Evolutionary conservation across 2,113 vertebrate genomes (phyloP), one percentile per base, ranked within the genome.

Genomic region (Bufo bufo): DNA sequence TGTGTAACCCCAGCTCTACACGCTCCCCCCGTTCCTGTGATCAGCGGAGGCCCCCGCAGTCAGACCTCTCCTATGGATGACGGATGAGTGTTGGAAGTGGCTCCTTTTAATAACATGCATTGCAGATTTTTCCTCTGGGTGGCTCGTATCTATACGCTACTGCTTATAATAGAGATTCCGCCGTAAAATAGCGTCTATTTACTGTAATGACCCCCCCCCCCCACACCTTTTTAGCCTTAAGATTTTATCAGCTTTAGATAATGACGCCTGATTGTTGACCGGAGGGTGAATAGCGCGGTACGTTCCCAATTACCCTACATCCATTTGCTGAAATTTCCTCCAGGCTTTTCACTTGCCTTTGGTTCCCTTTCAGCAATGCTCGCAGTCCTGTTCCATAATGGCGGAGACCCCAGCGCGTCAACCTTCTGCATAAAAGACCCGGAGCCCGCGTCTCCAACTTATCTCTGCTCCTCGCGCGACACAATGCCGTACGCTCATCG

Each of bases 381-480:
- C 58, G 3, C 14, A 8, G 49, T 20, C 16, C 2, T 65, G 19
- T 20, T 69, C 13, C 23, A 71, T 54, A 52, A 79, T 86, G 66
- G 43, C 4, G 14, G 49, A 13, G 50, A 14, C 6, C 77, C 61
- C 16, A 14, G 9, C 10, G 23, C 17, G 49, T 87, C 81, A 81
- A 87, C 85, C 49, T 69, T 69, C 66, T 87, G 49, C 65, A 8
- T 54, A 54, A n/a, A n/a, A n/a, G 59, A 69, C 6, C 69, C 52
- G 74, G 8, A 56, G 33, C 71, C 69, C 33, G 6, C 45, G n/a
- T 14, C 65, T 61, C 54, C 54, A 8, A 0, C 59, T 43, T 84
- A 19, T 52, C 19, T 72, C 5, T 6, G n/a, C 50, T 75, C n/a
- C 58, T 17, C 19, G 5, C 11, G 2, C 12, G 23, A 9, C 49